Evolutionary conservation across 1,140 invertebrate species (phyloP).

Genomic region (Hirudo medicinalis): DNA sequence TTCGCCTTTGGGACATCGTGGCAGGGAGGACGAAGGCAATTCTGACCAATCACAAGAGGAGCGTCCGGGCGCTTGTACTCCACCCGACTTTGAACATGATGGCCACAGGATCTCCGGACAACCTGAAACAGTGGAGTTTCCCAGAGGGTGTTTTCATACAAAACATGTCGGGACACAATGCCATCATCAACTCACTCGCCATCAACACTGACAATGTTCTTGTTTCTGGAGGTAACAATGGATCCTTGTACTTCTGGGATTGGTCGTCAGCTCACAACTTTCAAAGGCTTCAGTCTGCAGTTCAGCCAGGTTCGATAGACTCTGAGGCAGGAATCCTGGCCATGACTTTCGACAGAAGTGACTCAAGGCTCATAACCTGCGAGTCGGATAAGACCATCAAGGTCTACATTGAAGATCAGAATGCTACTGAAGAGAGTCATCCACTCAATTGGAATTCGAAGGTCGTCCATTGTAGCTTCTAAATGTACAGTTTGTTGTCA

Average conservation of each 20-base stretch:
- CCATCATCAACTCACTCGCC: slow-evolving; percentile 90
- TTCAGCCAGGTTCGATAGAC: slow-evolving; percentile 97
- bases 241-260: slow-evolving; percentile 94
- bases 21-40: slow-evolving; percentile 86
- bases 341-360: slow-evolving; percentile 83
- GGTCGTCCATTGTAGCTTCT: slow-evolving; percentile 48
- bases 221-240: slow-evolving; percentile 96
- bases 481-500: not conserved
- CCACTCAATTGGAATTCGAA: slow-evolving; percentile 94
- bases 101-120: slow-evolving; percentile 91
- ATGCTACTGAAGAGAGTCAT: slow-evolving; percentile 84
- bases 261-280: slow-evolving; percentile 98
- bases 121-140: slow-evolving; percentile 98
- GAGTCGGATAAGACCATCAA: slow-evolving; percentile 99
- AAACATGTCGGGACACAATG: slow-evolving; percentile 90
- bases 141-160: slow-evolving; percentile 96
- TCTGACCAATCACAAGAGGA: slow-evolving; percentile 97
- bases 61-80: slow-evolving; percentile 73
- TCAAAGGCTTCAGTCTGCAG: slow-evolving; percentile 75
- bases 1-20: slow-evolving; percentile 91
- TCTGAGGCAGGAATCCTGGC: slow-evolving; percentile 94
- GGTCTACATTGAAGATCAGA: slow-evolving; percentile 94
- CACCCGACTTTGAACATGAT: slow-evolving; percentile 92
- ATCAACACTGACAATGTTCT: slow-evolving; percentile 85
- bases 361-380: slow-evolving; percentile 78